Percentiles rank a stretch among this genome's conserved stretches.
These are phyloP conservation scores for Scomber colias DNA, from an alignment of 2,113 vertebrate genomes.

Conservation along the genomic window DNA sequence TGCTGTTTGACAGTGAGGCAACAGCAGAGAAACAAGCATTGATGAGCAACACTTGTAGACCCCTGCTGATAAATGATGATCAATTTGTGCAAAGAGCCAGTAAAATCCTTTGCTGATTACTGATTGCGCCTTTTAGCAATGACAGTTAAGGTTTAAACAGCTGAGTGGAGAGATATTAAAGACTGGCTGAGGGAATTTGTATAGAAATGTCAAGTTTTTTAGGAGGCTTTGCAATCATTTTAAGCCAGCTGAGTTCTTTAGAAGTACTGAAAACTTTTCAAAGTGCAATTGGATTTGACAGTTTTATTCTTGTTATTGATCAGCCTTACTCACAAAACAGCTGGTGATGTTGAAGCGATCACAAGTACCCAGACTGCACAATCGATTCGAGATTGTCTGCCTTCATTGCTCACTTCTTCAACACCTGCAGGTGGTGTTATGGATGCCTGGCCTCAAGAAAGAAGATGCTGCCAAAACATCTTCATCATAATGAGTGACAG, in stretches of 20 bases:
- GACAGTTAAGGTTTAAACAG: background rate
- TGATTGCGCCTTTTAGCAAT: constrained; percentile 26
- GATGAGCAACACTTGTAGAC: constrained; percentile 38
- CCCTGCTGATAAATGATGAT: constrained; percentile 42
- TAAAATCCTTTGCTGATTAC: constrained; percentile 40
- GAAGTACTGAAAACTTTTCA: background rate
- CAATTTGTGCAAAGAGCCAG: constrained; percentile 37
- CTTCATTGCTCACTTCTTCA: constrained; percentile 4
- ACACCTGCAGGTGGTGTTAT: background rate
- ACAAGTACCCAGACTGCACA: background rate
- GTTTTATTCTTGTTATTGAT: constrained; percentile 11
- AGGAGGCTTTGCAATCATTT: background rate
- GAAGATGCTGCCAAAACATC: background rate
- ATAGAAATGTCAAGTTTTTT: background rate
- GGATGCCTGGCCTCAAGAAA: background rate
- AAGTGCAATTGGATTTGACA: constrained; percentile 2
- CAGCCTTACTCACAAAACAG: background rate
- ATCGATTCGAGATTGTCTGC: background rate
- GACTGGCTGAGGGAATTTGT: background rate
- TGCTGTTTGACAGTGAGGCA: background rate
- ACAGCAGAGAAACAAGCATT: background rate
- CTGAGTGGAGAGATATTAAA: background rate
- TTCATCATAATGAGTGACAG: constrained; percentile 35
- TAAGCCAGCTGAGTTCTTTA: background rate
- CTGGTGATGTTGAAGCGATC: background rate